These are phyloP conservation scores for Sisor rabdophorus DNA, from an alignment of 2,113 vertebrate genomes.

Conservation along the genomic window DNA sequence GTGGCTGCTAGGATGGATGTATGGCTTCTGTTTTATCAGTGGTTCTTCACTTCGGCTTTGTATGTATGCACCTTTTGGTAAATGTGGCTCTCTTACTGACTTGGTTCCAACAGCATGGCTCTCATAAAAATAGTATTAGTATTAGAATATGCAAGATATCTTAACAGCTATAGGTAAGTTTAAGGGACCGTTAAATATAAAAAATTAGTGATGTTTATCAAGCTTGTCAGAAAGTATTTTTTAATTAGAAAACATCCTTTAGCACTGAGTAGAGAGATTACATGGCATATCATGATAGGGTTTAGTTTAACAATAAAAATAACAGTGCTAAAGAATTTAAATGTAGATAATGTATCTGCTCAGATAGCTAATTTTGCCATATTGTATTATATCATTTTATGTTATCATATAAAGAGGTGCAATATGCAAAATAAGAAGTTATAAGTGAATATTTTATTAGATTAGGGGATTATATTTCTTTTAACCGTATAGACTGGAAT, in stretches of 20 bases:
- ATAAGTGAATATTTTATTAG: background rate
- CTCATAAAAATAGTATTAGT: no score
- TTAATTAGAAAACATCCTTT: background rate
- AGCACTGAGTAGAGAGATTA: background rate
- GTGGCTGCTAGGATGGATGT: no score
- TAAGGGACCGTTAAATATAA: background rate
- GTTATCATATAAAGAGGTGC: background rate
- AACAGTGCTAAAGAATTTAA: no score
- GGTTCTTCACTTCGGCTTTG: no score
- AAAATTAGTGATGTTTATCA: background rate
- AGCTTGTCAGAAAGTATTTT: background rate
- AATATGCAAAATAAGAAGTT: background rate
- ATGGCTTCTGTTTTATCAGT: no score
- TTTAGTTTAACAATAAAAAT: background rate
- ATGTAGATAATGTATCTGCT: background rate
- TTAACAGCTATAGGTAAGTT: background rate
- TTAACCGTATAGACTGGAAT: conserved; percentile 6
- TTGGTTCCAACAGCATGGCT: no score
- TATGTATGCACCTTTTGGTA: no score
- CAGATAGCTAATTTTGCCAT: background rate
- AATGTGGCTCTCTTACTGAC: no score
- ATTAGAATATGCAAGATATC: background rate
- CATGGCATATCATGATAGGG: background rate
- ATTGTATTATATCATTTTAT: background rate
- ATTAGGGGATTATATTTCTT: conserved; percentile 9